Conservation (phyloP, 2,797 vertebrate genomes). For the Podarcis siculus region DNA sequence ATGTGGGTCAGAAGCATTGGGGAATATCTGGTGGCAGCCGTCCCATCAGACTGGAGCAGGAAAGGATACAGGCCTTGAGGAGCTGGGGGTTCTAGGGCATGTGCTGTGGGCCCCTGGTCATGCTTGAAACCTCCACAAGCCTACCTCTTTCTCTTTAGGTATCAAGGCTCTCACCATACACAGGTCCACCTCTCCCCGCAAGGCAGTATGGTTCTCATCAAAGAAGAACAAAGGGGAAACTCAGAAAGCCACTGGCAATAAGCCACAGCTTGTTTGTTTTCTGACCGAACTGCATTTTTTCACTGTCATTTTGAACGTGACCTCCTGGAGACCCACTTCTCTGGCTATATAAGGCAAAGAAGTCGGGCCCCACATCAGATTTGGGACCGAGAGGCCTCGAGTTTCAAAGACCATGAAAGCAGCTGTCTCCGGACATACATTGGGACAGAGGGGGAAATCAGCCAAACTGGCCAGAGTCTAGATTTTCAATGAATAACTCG, state of each 20-base stretch:
- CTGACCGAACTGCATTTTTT: constrained; percentile 60
- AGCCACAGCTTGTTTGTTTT: constrained; percentile 31
- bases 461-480: constrained; percentile 25
- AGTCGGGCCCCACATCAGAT: constrained; percentile 53
- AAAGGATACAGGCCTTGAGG: background rate
- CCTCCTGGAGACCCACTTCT: constrained; percentile 68
- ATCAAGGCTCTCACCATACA: background rate
- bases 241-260: constrained; percentile 59
- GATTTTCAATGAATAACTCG: constrained; percentile 31
- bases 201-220: constrained; percentile 70
- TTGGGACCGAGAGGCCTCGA: constrained; percentile 57
- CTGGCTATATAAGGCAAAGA: constrained; percentile 70
- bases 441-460: constrained; percentile 16
- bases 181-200: no score
- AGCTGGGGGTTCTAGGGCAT: background rate
- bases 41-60: no score
- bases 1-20: no score
- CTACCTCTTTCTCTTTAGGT: background rate
- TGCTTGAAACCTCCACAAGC: background rate
- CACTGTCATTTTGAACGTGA: constrained; percentile 70
- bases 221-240: constrained; percentile 61
- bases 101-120: background rate
- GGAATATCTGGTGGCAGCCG: no score
- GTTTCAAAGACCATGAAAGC: constrained; percentile 56
- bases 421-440: constrained; percentile 49